A percentile compares a stretch with the other conserved stretches of the same genome.
Evolutionary conservation across 2,888 invertebrate species (phyloP).

Genomic region (Drosophila demipolita): DNA sequence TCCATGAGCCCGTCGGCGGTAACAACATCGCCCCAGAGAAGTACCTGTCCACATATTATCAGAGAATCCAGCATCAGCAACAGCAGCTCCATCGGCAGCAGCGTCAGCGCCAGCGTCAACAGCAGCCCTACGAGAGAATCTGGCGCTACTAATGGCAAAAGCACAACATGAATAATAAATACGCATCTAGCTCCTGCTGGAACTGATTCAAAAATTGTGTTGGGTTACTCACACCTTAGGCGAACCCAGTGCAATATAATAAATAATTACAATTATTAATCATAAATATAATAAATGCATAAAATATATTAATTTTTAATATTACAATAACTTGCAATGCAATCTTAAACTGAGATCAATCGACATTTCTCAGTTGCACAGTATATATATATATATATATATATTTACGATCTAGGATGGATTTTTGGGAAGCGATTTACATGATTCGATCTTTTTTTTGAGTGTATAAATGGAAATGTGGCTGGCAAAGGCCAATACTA

Average conservation of each 20-base stretch:
- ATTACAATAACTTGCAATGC: too few species aligned
- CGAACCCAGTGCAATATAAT: too few species aligned
- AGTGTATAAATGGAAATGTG: conserved; percentile 9
- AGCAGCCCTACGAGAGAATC: conserved; percentile 18
- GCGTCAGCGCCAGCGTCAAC: conserved; percentile 37
- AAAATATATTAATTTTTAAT: too few species aligned
- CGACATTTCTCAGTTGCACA: not conserved
- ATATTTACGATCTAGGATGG: not conserved
- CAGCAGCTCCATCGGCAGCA: conserved; percentile 34
- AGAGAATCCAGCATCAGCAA: conserved; percentile 43
- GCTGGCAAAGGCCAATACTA: conserved; percentile 52
- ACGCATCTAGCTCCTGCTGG: too few species aligned
- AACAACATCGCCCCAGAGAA: not conserved
- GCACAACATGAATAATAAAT: not conserved
- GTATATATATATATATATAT: too few species aligned
- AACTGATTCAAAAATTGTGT: too few species aligned
- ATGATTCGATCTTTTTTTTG: not conserved
- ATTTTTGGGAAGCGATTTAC: not conserved
- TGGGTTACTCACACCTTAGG: too few species aligned
- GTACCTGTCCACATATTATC: not conserved
- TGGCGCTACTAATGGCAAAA: conserved; percentile 49
- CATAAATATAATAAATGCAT: too few species aligned
- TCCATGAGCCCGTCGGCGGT: not conserved
- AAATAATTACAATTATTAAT: too few species aligned
- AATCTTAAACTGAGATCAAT: not conserved